Evolutionary conservation across 2,797 vertebrate genomes (phyloP).

Genomic region (Peromyscus nudipes): DNA sequence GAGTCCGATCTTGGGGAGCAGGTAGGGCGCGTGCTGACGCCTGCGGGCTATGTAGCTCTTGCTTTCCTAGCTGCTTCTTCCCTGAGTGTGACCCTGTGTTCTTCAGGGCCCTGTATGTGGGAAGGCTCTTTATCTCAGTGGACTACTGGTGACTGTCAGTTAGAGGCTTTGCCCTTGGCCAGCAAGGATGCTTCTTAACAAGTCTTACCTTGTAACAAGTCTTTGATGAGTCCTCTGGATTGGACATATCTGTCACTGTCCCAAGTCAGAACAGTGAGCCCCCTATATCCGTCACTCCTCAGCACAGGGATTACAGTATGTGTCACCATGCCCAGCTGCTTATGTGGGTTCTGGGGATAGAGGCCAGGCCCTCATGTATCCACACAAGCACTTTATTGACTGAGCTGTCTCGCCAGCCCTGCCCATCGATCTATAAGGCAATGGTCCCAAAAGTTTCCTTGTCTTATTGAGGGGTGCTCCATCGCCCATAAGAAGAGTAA

Average conservation of each 20-base stretch:
- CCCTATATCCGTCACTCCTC: not conserved
- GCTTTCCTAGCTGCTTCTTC: no score
- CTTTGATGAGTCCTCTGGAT: not conserved
- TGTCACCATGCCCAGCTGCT: not conserved
- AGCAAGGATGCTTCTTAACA: not conserved
- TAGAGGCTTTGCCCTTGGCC: not conserved
- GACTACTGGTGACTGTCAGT: not conserved
- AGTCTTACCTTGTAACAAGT: not conserved
- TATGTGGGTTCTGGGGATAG: not conserved
- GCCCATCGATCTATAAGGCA: not conserved
- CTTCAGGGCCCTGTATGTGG: not conserved
- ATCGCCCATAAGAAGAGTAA: not conserved
- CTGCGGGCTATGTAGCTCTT: accelerated
- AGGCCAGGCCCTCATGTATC: not conserved
- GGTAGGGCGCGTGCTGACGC: no score
- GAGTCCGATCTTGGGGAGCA: not conserved
- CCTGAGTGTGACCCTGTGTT: not conserved
- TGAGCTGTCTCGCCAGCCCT: not conserved
- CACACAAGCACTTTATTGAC: no score
- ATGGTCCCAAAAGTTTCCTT: not conserved
- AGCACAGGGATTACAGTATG: no score
- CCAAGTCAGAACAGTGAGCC: not conserved
- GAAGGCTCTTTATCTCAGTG: not conserved
- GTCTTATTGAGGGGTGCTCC: not conserved
- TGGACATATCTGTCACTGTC: not conserved